Percentiles rank a stretch among this genome's conserved stretches.
These are phyloP conservation scores for Numenius phaeopus DNA, from an alignment of 2,797 vertebrate species.

Conservation along the genomic window DNA sequence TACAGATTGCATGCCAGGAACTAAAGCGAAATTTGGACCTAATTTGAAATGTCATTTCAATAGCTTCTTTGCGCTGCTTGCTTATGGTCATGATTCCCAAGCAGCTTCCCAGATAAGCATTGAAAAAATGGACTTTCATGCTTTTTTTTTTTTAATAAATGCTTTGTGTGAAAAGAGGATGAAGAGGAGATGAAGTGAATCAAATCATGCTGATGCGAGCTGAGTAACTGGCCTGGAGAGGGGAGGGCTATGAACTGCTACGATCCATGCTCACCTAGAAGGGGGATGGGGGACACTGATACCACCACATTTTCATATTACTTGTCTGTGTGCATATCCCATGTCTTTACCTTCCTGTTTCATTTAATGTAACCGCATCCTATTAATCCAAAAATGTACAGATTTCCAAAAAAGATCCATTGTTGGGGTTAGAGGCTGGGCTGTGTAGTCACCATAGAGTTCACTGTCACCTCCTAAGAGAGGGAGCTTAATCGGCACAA, in stretches of 20 bases:
- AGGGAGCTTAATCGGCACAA: not conserved
- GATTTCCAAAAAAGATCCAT: not conserved
- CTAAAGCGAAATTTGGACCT: not conserved
- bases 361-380: not conserved
- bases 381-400: not conserved
- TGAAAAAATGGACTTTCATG: not conserved
- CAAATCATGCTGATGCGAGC: not conserved
- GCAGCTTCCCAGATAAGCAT: not conserved
- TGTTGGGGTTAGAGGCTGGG: not conserved
- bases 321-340: not conserved
- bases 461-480: not conserved
- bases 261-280: not conserved
- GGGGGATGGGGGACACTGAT: slow-evolving; percentile 9
- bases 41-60: not conserved
- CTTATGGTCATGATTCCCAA: not conserved
- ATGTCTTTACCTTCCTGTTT: not conserved
- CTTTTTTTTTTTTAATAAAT: not conserved
- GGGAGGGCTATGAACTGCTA: not conserved
- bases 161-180: not conserved
- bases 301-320: not conserved
- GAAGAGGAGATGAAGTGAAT: not conserved
- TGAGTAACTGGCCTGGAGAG: not conserved
- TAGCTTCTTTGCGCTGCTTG: not conserved
- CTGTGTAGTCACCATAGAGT: not conserved
- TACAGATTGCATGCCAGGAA: not conserved